Evolutionary conservation across 2,888 invertebrate species (phyloP).

Genomic region (Thera obeliscata): DNA sequence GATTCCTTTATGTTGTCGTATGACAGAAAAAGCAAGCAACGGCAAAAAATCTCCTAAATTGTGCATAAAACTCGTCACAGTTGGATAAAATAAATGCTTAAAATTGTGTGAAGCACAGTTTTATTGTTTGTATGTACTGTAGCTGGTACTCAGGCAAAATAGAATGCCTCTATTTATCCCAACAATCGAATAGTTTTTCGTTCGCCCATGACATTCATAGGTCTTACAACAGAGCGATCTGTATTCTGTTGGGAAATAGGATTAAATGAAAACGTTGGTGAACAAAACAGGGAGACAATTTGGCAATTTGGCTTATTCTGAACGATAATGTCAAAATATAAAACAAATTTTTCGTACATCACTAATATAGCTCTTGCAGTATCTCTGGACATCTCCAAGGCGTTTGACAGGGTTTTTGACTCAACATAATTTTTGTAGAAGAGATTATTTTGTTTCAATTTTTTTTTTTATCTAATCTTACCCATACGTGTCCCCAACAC

Average conservation of each 20-base stretch:
- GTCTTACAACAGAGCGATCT: slow-evolving; percentile 19
- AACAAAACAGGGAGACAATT: background rate
- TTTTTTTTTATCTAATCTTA: too few species aligned
- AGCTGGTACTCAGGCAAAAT: background rate
- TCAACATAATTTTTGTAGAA: too few species aligned
- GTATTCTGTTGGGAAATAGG: slow-evolving; percentile 30
- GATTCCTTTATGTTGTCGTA: background rate
- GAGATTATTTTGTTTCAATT: too few species aligned
- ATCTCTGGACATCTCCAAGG: too few species aligned
- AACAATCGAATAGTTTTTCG: slow-evolving; percentile 34
- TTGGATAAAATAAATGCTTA: background rate
- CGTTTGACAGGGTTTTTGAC: too few species aligned
- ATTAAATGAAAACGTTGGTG: slow-evolving; percentile 20
- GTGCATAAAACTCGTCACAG: background rate
- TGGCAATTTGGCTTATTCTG: background rate
- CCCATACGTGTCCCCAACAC: too few species aligned
- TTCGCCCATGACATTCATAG: slow-evolving; percentile 41
- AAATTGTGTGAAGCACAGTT: background rate
- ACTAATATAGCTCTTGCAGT: too few species aligned
- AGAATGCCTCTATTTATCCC: background rate
- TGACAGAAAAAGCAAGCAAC: background rate
- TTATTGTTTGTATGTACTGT: background rate
- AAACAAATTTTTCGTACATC: too few species aligned
- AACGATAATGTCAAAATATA: background rate
- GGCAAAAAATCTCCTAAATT: too few species aligned